Base-by-base conservation (phyloP, 2,888 invertebrate genomes). In the Petrolisthes manimaculis region DNA sequence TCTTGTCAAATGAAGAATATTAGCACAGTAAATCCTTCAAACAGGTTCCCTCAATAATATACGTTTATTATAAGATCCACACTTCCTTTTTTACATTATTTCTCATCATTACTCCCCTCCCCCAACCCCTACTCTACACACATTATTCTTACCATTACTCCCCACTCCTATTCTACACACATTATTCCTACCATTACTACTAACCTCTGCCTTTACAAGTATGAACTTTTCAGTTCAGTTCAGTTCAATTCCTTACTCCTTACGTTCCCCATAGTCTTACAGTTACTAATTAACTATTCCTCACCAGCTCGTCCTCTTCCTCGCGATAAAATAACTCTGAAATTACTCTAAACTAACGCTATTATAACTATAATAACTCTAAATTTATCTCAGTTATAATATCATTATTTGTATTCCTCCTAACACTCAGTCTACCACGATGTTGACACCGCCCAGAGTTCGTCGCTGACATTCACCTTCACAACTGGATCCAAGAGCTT, bases 401-500 rank as follows among this genome's bases (percentile, higher is more conserved):
- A 75, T 8, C 8, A 75, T n/a, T 75, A 75, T 37, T 37, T 37
- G 0, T 37, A 0, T 37, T 75, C 12, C 24, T n/a, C 75, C 24
- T 79, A 53, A 51, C 24, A 51, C 51, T 4, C 56, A 87, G 87
- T 79, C 55, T 87, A 87, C 83, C 74, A 83, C 55, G 87, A 87
- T 55, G 87, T 87, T 55, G 87, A 87, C n/a, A 69, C 83, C 24
- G 4, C 37, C 12, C 37, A 24, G 21, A 87, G 83, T 71, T 24
- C 78, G 12, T 54, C 79, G 55, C 9, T 87, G 67, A 78, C n/a
- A 14, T 56, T 87, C 71, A 79, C 79, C 78, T 87, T 87, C 87
- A 83, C 54, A 4, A 87, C 83, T 8, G 55, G 69, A 55, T 9
- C 53, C 51, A 75, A n/a, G 18, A 69, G 18, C 53, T 83, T 61